phyloP scores from a whole-genome alignment of 2,888 invertebrate species.

The Lepidocyrtoides sp. region DNA sequence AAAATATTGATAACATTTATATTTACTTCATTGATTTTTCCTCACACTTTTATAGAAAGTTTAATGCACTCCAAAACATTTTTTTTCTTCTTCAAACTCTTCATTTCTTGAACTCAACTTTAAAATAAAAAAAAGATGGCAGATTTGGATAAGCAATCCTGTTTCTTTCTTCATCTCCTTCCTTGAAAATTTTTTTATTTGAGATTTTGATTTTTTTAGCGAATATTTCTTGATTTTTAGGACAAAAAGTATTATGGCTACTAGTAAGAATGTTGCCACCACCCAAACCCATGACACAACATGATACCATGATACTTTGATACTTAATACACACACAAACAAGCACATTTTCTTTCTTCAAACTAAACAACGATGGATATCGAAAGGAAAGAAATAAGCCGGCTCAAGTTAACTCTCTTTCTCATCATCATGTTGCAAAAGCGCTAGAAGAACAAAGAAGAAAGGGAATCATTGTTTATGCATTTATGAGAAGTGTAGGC shows the following conservation, averaged over 20 bases:
- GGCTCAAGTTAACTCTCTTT: not conserved
- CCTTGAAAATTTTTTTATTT: not conserved
- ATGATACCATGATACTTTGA: too few species aligned
- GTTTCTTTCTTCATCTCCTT: constrained; percentile 4
- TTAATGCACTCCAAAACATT: constrained; percentile 40
- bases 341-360: not conserved
- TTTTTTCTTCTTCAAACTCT: not conserved
- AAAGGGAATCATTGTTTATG: constrained; percentile 48
- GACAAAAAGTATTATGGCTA: too few species aligned
- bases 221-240: not conserved
- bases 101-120: not conserved
- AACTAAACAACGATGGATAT: not conserved
- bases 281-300: too few species aligned
- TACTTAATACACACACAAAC: not conserved
- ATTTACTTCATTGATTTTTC: constrained; percentile 7
- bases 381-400: not conserved
- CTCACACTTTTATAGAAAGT: constrained; percentile 29
- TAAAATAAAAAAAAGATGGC: constrained; percentile 30
- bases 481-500: not conserved
- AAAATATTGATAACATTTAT: constrained; percentile 7
- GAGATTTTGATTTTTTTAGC: too few species aligned
- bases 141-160: constrained; percentile 32
- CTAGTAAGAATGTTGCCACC: too few species aligned
- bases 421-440: not conserved
- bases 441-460: not conserved